Evolutionary conservation across 1,140 invertebrate species (phyloP).

Genomic region (Drosophila cardini): DNA sequence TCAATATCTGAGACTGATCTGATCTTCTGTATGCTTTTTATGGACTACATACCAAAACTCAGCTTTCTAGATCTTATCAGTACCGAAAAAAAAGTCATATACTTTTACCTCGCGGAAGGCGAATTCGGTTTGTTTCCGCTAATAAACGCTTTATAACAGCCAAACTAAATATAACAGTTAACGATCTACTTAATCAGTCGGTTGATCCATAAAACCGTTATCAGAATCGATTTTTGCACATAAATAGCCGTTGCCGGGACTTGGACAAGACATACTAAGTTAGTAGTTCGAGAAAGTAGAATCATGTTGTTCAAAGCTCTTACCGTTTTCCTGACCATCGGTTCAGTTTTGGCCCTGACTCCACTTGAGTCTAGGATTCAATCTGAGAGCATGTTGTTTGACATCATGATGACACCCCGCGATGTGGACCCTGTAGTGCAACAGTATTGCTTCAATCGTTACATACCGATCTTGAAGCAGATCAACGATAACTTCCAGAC

Average conservation of each 20-base stretch:
- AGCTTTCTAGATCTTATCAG: too few species aligned
- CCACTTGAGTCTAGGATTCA: background rate
- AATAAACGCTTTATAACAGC: too few species aligned
- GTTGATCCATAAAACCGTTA: slow-evolving; percentile 7
- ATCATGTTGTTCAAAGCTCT: slow-evolving; percentile 34
- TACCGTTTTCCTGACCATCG: slow-evolving; percentile 11
- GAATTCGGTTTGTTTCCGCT: too few species aligned
- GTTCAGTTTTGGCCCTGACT: slow-evolving; percentile 1
- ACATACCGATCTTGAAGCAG: slow-evolving; percentile 33
- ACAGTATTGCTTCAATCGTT: slow-evolving; percentile 45
- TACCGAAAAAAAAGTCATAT: too few species aligned
- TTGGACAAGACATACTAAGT: slow-evolving; percentile 19
- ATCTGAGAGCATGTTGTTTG: slow-evolving; percentile 10
- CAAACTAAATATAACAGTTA: too few species aligned
- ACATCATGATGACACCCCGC: slow-evolving; percentile 20
- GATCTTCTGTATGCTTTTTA: too few species aligned
- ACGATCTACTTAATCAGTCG: background rate
- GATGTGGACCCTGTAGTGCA: background rate
- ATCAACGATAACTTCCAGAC: slow-evolving; percentile 17
- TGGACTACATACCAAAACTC: too few species aligned
- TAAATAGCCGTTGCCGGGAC: slow-evolving; percentile 8
- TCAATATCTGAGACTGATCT: too few species aligned
- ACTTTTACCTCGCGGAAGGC: too few species aligned
- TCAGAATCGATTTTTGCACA: background rate
- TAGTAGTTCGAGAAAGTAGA: slow-evolving; percentile 4